Evolutionary conservation across 2,113 vertebrate genomes (phyloP).

Genomic region (Clarias macrocephalus): DNA sequence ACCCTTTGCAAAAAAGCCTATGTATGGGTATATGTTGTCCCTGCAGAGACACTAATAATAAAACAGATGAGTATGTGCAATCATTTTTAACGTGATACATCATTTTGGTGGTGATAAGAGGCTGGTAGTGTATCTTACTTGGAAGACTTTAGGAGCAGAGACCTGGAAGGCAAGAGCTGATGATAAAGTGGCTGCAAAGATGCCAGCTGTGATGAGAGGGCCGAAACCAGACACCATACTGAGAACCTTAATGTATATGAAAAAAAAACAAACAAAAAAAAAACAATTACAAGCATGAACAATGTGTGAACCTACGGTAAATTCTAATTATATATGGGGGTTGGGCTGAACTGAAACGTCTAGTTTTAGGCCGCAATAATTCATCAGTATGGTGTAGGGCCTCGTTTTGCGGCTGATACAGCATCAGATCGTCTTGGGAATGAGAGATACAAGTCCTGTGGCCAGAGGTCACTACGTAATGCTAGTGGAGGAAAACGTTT

Average conservation of each 20-base stretch:
- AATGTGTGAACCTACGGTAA: not conserved
- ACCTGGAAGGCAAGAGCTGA: constrained; percentile 79
- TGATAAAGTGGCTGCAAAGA: constrained; percentile 76
- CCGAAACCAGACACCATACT: constrained; percentile 69
- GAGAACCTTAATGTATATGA: constrained; percentile 59
- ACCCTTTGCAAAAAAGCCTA: constrained; percentile 75
- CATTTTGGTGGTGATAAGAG: not conserved
- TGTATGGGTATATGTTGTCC: constrained; percentile 75
- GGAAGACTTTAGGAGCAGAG: constrained; percentile 77
- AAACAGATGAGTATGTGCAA: not conserved
- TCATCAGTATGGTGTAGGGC: too few species aligned
- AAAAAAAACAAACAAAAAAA: constrained; percentile 8
- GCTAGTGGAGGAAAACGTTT: too few species aligned
- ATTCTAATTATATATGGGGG: too few species aligned
- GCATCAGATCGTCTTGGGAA: too few species aligned
- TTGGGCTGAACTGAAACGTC: too few species aligned
- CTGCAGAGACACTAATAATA: constrained; percentile 71
- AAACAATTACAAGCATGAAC: not conserved
- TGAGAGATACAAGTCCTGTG: too few species aligned
- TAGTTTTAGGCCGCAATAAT: too few species aligned
- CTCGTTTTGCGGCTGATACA: too few species aligned
- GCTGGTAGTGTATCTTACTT: constrained; percentile 57
- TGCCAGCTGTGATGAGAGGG: constrained; percentile 70
- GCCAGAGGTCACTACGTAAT: too few species aligned
- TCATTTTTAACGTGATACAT: not conserved